Evolutionary conservation across 2,113 vertebrate genomes (phyloP), one percentile per base, ranked within the genome.

Genomic region (Columbina picui): DNA sequence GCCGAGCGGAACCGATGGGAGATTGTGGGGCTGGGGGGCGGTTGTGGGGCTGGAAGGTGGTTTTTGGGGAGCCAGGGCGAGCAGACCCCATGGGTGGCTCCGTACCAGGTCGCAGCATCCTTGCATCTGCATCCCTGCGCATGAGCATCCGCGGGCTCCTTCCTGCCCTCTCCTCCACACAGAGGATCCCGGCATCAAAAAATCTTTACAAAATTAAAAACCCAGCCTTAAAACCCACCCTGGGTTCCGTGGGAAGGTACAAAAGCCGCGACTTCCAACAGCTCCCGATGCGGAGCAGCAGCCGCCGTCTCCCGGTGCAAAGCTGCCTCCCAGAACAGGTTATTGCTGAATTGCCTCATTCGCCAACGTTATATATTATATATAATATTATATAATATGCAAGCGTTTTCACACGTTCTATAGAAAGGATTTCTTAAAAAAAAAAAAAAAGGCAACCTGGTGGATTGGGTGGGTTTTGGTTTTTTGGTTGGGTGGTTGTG

Each of bases 391-490:
- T 76, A 93, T 71, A 92, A 84, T n/a, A 94, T 21, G 34, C 49
- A 93, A 73, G 82, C 11, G 0, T 89, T 70, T 93, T 77, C 94
- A 90, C 63, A 84, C 2, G 0, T 74, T 86, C 80, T 70, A 88
- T 73, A 96, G 77, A 95, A 92, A 97, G 74, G 75, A 68, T 77
- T 83, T 92, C 67, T 90, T 45, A 45, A 19, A 18, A 43, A 43
- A 41, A 52, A 78, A 41, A 52, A 78, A 94, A 96, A 97, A 97
- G 96, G 97, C 96, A 97, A 97, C 94, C 95, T 96, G 96, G 96
- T 97, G 93, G 87, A 34, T 87, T 67, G 59, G n/a, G 10, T 64
- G n/a, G n/a, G n/a, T 59, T 32, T 41, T 79, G 14, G 13, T 50
- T 50, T 27, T 10, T 94, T 79, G 79, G 2, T 90, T 65, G 67